Base-by-base conservation (phyloP, 1,140 invertebrate genomes). In the Trichomalopsis sarcophagae region DNA sequence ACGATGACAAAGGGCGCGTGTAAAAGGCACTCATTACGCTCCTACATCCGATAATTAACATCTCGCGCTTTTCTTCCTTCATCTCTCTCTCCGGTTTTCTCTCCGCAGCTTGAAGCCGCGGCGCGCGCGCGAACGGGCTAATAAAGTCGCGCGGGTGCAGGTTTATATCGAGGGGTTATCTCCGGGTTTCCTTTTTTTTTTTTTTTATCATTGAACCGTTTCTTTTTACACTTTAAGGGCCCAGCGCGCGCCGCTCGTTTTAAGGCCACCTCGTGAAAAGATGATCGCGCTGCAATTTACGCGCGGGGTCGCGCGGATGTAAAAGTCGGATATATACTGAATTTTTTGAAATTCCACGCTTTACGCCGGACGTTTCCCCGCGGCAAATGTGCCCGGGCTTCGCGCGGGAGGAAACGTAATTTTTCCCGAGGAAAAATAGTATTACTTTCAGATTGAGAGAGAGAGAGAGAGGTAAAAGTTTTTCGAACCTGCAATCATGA, bases 221-320 rank as follows among this genome's bases (percentile, higher is more conserved):
- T 62, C 21, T 62, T 62, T 62, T 62, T 62, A 62, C 55, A 21
- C 55, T 6, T 62, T 62, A n/a, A 62, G 17, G 21, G 55, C 21
- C 17, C 21, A 62, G 55, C 21, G 14, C 21, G 14, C 55, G 7
- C 14, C 6, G 55, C 55, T 62, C 55, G 55, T 62, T 62, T 62
- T 62, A 62, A 62, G 55, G 55, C 55, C 21, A n/a, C 21, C 6
- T 62, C 55, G 21, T 62, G 55, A 62, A 62, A 62, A 62, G 50
- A 62, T 62, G 55, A 62, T 62, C 55, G 55, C 55, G 55, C 55
- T 62, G 55, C 55, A 62, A 62, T 62, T 62, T 62, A 62, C 55
- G 55, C 55, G 55, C 17, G 55, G n/a, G 21, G 55, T 62, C 55
- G 17, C 55, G 2, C 5, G 55, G 55, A 62, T 21, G 55, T 62